Conservation (phyloP, 2,113 vertebrate genomes). For the Ailurus styani region DNA sequence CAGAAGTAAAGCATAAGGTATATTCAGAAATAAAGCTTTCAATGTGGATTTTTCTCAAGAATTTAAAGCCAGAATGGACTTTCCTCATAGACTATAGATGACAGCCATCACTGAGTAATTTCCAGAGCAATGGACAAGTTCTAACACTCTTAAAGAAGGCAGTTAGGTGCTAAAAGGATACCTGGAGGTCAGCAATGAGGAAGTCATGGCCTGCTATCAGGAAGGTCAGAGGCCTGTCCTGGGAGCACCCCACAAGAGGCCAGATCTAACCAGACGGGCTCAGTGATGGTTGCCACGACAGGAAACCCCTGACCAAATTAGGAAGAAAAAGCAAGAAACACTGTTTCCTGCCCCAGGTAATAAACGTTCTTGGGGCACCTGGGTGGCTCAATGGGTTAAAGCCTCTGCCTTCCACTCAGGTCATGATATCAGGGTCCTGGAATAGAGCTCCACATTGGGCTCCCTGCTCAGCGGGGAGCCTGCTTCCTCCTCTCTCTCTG, state of each 20-base stretch:
- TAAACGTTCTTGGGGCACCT: no score
- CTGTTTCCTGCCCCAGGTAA: neutral
- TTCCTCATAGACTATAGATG: neutral
- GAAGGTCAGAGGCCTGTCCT: neutral
- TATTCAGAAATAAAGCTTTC: neutral
- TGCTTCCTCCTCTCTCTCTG: no score
- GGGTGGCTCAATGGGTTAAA: no score
- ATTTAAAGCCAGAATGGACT: neutral
- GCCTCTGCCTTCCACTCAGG: no score
- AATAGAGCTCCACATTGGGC: no score
- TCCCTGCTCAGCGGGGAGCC: no score
- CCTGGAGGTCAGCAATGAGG: neutral
- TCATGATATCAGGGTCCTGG: no score
- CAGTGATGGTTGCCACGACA: neutral
- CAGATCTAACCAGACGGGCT: neutral
- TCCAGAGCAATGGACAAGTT: neutral
- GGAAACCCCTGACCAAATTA: neutral
- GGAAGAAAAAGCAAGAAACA: neutral
- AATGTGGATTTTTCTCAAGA: neutral
- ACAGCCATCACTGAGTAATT: neutral
- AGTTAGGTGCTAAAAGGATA: neutral
- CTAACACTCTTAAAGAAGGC: neutral
- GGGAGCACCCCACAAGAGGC: neutral
- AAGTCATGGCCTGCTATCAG: neutral
- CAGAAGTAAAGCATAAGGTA: neutral